Conservation (phyloP, 2,797 vertebrate genomes). For the Silurus aristotelis region DNA sequence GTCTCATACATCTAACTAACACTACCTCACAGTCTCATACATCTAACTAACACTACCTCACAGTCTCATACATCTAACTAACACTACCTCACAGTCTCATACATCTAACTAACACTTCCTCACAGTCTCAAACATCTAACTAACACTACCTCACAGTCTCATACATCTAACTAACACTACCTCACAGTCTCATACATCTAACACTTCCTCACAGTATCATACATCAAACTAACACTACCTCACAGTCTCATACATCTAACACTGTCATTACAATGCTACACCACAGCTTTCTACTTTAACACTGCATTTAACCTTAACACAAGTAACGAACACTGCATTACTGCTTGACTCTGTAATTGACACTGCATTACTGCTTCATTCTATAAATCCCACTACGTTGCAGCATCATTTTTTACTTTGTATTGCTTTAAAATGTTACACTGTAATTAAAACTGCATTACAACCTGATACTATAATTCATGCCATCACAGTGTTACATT, state of each 20-base stretch:
- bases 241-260: neutral
- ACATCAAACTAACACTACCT: neutral
- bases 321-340: neutral
- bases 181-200: neutral
- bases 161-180: neutral
- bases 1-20: neutral
- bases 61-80: neutral
- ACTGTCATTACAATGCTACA: neutral
- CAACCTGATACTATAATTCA: neutral
- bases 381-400: neutral
- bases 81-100: neutral
- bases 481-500: too few relatives aligned
- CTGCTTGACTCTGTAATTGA: neutral
- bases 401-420: too few relatives aligned
- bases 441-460: neutral
- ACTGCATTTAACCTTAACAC: neutral
- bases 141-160: neutral
- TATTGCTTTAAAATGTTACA: too few relatives aligned
- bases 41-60: neutral
- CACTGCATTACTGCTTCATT: neutral
- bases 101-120: neutral
- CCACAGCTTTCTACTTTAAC: neutral
- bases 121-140: neutral
- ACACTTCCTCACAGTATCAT: neutral
- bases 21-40: neutral